phyloP scores from a whole-genome alignment of 2,113 vertebrate genomes.

The Anser brachyrhynchus region DNA sequence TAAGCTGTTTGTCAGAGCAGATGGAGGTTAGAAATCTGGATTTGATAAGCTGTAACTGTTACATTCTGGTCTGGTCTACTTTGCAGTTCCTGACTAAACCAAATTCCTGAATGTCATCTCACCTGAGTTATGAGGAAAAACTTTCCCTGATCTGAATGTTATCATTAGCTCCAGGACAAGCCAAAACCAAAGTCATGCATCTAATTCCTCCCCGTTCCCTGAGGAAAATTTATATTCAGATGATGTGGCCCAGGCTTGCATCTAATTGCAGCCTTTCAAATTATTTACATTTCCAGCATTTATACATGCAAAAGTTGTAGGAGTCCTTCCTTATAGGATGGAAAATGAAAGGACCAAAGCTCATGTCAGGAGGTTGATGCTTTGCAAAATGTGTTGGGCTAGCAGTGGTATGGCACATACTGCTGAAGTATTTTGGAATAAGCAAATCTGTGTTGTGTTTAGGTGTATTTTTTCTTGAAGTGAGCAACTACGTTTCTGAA shows the following conservation, averaged over 20 bases:
- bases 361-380: background rate
- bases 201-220: background rate
- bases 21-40: background rate
- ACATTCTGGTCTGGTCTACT: background rate
- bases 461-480: background rate
- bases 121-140: background rate
- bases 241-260: background rate
- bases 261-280: background rate
- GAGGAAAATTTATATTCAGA: background rate
- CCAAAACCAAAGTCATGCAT: background rate
- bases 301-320: background rate
- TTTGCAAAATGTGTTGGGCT: background rate
- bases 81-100: background rate
- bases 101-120: background rate
- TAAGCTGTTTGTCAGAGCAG: background rate
- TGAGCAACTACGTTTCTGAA: background rate
- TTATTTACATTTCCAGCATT: background rate
- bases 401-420: background rate
- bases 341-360: background rate
- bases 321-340: background rate
- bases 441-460: background rate
- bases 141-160: background rate
- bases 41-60: background rate
- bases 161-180: background rate
- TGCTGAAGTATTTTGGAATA: background rate